Evolutionary conservation across 1,140 invertebrate genomes (phyloP).

Genomic region (Belonocnema kinseyi): DNA sequence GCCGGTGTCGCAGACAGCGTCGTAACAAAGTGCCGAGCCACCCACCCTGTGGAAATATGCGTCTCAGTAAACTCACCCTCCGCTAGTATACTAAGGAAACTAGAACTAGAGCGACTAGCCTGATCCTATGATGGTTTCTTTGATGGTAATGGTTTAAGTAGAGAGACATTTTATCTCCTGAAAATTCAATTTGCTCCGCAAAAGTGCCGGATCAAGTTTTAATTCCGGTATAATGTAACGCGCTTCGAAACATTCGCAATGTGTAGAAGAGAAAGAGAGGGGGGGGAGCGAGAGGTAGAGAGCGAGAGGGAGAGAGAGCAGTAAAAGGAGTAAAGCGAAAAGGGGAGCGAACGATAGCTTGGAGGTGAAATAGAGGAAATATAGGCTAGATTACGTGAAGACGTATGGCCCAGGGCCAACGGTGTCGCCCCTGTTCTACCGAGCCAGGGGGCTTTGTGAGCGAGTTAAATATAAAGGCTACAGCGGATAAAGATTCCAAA

Average conservation of each 20-base stretch:
- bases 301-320: neutral
- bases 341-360: conserved; percentile 8
- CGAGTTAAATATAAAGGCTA: conserved; percentile 41
- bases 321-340: conserved; percentile 21
- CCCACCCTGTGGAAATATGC: conserved; percentile 30
- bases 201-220: conserved; percentile 51
- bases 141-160: conserved; percentile 41
- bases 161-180: conserved; percentile 42
- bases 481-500: conserved; percentile 28
- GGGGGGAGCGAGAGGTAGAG: too few species aligned
- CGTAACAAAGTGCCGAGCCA: conserved; percentile 38
- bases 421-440: conserved; percentile 38
- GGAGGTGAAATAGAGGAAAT: conserved; percentile 45
- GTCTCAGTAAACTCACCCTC: conserved; percentile 5
- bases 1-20: conserved; percentile 27
- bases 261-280: neutral
- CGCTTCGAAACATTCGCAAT: too few species aligned
- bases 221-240: conserved; percentile 42
- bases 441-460: conserved; percentile 36
- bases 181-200: conserved; percentile 48
- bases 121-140: conserved; percentile 6
- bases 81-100: neutral
- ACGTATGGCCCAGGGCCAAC: conserved; percentile 45
- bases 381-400: conserved; percentile 61
- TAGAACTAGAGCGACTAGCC: neutral